phyloP scores from a whole-genome alignment of 2,888 invertebrate genomes.

The Metalampra italica region DNA sequence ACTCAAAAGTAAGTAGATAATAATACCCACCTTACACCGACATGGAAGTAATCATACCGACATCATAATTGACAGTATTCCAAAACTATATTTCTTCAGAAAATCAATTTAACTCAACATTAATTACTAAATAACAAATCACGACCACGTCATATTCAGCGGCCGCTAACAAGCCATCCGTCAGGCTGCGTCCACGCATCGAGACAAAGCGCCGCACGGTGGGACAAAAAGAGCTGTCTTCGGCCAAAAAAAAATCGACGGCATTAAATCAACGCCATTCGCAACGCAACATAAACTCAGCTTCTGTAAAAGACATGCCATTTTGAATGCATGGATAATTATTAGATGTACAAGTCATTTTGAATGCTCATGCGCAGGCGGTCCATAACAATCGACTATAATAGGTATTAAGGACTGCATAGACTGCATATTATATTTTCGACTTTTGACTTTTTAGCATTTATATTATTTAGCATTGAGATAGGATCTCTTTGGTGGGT shows the following conservation, averaged over 20 bases:
- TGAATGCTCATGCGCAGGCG: not conserved
- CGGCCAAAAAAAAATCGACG: conserved; percentile 27
- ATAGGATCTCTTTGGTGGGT: no score
- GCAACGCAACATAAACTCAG: conserved; percentile 43
- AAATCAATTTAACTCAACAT: no score
- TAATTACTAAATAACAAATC: no score
- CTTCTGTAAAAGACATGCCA: conserved; percentile 20
- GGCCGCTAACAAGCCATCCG: not conserved
- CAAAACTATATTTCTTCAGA: no score
- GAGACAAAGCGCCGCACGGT: conserved; percentile 22
- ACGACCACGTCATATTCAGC: no score
- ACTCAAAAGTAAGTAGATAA: no score
- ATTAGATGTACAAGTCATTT: conserved; percentile 1
- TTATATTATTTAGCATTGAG: no score
- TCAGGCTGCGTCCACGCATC: conserved; percentile 1
- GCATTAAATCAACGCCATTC: conserved; percentile 57
- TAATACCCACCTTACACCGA: no score
- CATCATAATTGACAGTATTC: no score
- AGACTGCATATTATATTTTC: not conserved
- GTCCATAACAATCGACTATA: not conserved
- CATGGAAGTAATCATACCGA: no score
- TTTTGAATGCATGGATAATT: conserved; percentile 19
- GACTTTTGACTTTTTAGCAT: not conserved
- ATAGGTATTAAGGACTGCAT: conserved; percentile 1
- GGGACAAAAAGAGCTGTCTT: conserved; percentile 24